Base-by-base conservation (phyloP, 1,140 invertebrate genomes). In the Calliphora vicina region DNA sequence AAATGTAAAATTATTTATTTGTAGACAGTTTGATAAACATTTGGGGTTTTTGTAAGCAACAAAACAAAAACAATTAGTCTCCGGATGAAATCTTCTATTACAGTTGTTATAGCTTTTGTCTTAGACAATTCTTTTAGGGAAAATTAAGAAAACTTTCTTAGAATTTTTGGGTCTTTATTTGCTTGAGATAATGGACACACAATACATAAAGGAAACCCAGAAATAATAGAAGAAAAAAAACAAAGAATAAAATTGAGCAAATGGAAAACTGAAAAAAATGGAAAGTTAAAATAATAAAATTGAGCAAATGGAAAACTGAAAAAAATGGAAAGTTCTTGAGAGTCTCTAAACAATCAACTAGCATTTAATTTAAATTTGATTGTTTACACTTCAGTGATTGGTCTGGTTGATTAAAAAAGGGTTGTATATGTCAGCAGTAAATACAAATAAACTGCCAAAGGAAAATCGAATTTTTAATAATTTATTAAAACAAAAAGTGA, bases 321-420 rank as follows among this genome's bases (percentile, higher is more conserved):
- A 20, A 67, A 20, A 67, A 67, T 8, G 61, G n/a, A 57, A 57
- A 57, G 12, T 57, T 23, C 61, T 67, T 67, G 25, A 61, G 50
- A 67, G 50, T 57, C 50, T 57, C 15, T 17, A n/a, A n/a, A 57
- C 15, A 57, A 57, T n/a, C 50, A n/a, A 67, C 61, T 67, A 12
- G 61, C 20, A 67, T 67, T 67, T 67, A 67, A 67, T 67, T 67
- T 67, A 67, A 67, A 67, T 67, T 67, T 67, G 61, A 67, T 67
- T 67, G 61, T 67, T 67, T 67, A 20, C 61, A 67, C 61, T 67
- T 67, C 61, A 67, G 0, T 23, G 61, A 67, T 67, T 67, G 61
- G 61, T 67, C n/a, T 67, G 61, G 61, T 67, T 67, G 61, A 67
- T 67, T 67, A 67, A 50, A 50, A 50, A 50, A 50, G 12, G 45